Evolutionary conservation across 2,113 vertebrate genomes (phyloP).

Genomic region (Crotalus helleri): DNA sequence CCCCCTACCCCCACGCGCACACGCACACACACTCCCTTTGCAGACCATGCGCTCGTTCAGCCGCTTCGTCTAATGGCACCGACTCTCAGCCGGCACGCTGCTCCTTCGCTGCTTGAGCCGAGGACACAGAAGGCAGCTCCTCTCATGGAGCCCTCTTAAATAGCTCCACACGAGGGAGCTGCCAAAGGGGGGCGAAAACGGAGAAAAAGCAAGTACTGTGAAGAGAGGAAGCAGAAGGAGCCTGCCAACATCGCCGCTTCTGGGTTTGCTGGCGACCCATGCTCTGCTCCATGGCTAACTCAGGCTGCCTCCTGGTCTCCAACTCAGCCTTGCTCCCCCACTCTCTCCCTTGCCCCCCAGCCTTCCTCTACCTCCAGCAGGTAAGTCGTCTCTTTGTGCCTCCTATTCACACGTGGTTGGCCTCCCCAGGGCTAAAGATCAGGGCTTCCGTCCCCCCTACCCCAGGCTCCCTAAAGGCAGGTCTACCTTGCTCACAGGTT

Average conservation of each 20-base stretch:
- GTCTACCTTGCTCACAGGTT: neutral
- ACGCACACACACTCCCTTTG: constrained; percentile 66
- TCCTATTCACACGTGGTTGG: constrained; percentile 15
- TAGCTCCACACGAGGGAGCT: constrained; percentile 69
- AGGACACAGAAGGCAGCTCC: constrained; percentile 58
- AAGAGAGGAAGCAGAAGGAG: constrained; percentile 46
- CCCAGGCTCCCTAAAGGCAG: neutral
- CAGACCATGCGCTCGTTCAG: constrained; percentile 68
- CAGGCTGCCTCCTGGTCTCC: constrained; percentile 92
- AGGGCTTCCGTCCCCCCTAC: constrained; percentile 2
- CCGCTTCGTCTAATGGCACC: constrained; percentile 81
- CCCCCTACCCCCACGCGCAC: constrained; percentile 47
- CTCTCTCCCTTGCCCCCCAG: constrained; percentile 87
- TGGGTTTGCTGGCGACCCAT: constrained; percentile 80
- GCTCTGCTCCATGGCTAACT: constrained; percentile 97
- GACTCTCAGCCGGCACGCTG: constrained; percentile 61
- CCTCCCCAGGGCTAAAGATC: constrained; percentile 20
- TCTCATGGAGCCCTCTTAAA: constrained; percentile 62
- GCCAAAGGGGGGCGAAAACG: constrained; percentile 62
- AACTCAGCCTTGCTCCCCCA: constrained; percentile 91
- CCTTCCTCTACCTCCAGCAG: constrained; percentile 96
- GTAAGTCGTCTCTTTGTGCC: constrained; percentile 76
- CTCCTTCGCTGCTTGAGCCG: constrained; percentile 40
- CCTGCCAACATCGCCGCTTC: constrained; percentile 60
- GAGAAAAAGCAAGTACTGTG: constrained; percentile 41